Conservation (phyloP, 2,113 vertebrate genomes). For the Oriolus oriolus region DNA sequence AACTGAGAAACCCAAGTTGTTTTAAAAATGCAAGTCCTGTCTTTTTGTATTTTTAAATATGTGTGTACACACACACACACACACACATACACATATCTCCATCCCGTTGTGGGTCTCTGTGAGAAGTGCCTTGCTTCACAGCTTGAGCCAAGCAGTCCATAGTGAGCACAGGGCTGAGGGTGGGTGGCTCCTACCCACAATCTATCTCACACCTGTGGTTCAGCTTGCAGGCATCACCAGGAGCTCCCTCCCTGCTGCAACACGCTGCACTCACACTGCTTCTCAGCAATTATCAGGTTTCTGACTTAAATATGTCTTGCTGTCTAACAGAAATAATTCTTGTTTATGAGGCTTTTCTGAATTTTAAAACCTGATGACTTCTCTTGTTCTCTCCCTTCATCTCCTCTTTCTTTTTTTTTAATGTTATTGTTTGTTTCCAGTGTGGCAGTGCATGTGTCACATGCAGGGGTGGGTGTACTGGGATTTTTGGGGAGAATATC, state of each 20-base stretch:
- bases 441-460: not conserved
- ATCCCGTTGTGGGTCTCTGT: not conserved
- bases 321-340: not conserved
- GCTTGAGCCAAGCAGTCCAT: not conserved
- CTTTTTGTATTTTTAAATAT: not conserved
- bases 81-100: not conserved
- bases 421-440: not conserved
- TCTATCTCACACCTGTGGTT: not conserved
- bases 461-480: not conserved
- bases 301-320: not conserved
- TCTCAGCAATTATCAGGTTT: not conserved
- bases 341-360: not conserved
- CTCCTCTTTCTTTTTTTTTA: not conserved
- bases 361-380: not conserved
- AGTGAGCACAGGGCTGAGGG: not conserved
- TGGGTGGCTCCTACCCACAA: not conserved
- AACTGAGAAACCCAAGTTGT: not conserved
- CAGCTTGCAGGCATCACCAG: not conserved
- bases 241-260: not conserved
- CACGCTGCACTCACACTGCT: fast-evolving
- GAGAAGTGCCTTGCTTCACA: not conserved
- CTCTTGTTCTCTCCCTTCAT: not conserved
- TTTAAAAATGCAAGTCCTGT: not conserved
- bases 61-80: too few relatives aligned
- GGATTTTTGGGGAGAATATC: not conserved